These are phyloP conservation scores for Ligdia adustata DNA, from an alignment of 2,888 invertebrate species.

Conservation along the genomic window DNA sequence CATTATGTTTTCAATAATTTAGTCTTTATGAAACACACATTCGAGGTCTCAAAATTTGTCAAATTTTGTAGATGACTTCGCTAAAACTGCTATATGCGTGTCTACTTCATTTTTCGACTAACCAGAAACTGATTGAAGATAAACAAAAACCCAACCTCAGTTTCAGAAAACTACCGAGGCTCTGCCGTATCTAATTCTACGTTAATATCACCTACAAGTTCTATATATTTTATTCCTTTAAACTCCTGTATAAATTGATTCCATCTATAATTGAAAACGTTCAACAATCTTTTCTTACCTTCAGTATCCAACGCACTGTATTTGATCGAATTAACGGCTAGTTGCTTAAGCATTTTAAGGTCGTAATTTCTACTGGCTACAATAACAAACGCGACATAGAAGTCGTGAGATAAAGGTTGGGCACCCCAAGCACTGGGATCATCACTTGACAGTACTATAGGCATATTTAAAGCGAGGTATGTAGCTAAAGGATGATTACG, in stretches of 20 bases:
- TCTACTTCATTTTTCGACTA: too few species aligned
- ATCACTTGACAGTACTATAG: conserved; percentile 90
- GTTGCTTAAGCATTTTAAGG: conserved; percentile 88
- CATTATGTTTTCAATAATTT: too few species aligned
- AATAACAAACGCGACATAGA: conserved; percentile 90
- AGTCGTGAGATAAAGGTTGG: conserved; percentile 90
- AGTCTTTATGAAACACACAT: too few species aligned
- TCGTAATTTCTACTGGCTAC: conserved; percentile 88
- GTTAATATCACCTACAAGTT: neutral
- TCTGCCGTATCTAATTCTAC: neutral
- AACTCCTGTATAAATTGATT: conserved; percentile 55
- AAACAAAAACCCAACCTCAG: too few species aligned
- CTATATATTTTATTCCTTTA: conserved; percentile 17
- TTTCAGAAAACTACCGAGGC: neutral
- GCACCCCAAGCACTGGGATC: conserved; percentile 92
- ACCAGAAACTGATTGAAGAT: too few species aligned
- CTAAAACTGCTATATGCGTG: too few species aligned
- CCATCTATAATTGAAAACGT: conserved; percentile 60
- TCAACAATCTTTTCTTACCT: conserved; percentile 48
- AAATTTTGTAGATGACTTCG: too few species aligned
- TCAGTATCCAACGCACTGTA: conserved; percentile 83
- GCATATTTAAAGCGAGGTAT: conserved; percentile 87
- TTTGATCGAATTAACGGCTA: conserved; percentile 89
- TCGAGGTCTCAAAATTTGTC: too few species aligned
- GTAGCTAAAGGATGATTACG: conserved; percentile 90